Conservation (phyloP, 2,888 invertebrate genomes). For the Adelphocoris suturalis region DNA sequence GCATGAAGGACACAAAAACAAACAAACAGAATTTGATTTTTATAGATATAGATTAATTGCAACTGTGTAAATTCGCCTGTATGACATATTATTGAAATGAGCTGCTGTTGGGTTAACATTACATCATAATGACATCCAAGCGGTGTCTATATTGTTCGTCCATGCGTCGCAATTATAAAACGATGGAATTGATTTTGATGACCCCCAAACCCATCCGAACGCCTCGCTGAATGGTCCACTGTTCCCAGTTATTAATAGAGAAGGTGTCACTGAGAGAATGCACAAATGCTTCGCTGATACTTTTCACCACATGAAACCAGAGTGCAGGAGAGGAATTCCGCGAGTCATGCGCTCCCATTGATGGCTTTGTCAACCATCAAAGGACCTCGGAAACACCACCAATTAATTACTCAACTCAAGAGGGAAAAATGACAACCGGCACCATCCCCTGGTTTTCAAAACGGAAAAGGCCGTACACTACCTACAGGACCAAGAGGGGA, state of each 20-base stretch:
- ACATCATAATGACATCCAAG: too few relatives aligned
- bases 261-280: background rate
- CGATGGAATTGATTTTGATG: background rate
- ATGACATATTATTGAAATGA: too few relatives aligned
- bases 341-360: conserved; percentile 26
- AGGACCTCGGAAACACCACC: conserved; percentile 1
- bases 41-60: too few relatives aligned
- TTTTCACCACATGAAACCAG: conserved; percentile 26
- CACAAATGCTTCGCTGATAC: background rate
- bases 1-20: too few relatives aligned
- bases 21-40: too few relatives aligned
- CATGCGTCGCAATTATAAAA: background rate
- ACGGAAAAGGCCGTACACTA: background rate
- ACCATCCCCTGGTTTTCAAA: conserved; percentile 8
- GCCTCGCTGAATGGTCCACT: background rate
- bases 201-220: background rate
- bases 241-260: conserved; percentile 28
- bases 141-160: background rate
- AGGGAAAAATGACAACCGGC: conserved; percentile 54
- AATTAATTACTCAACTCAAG: conserved; percentile 39
- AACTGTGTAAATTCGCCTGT: too few relatives aligned
- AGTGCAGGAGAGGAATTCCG: conserved; percentile 42
- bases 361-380: conserved; percentile 44
- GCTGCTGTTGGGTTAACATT: too few relatives aligned
- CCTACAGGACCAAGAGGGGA: background rate